A percentile compares a stretch with the other conserved stretches of the same genome.
Evolutionary conservation across 2,797 vertebrate genomes (phyloP).

Genomic region (Falco novaeseelandiae): DNA sequence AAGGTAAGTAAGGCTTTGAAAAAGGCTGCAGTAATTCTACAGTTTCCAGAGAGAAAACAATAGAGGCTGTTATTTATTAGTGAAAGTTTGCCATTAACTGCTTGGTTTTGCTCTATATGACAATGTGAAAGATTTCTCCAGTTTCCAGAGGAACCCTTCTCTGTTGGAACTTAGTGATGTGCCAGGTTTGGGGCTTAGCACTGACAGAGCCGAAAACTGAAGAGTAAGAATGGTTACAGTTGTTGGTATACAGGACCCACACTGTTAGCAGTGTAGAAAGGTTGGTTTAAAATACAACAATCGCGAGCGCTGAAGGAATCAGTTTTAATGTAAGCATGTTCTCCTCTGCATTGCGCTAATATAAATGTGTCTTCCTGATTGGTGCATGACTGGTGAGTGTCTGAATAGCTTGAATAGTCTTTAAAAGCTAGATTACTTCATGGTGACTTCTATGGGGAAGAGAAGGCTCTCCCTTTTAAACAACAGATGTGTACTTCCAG

Average conservation of each 20-base stretch:
- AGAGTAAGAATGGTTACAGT: slow-evolving; percentile 32
- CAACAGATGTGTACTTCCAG: slow-evolving; percentile 77
- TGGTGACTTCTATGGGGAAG: slow-evolving; percentile 61
- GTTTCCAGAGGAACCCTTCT: slow-evolving; percentile 85
- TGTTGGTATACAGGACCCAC: neutral
- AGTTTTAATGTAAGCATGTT: neutral
- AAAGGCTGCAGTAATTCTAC: slow-evolving; percentile 82
- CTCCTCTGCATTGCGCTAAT: neutral
- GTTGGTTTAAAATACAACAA: slow-evolving; percentile 84
- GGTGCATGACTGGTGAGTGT: neutral
- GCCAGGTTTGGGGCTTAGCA: slow-evolving; percentile 84
- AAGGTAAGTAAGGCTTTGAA: slow-evolving; percentile 86
- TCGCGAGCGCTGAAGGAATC: neutral
- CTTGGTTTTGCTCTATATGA: slow-evolving; percentile 88
- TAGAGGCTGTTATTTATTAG: slow-evolving; percentile 53
- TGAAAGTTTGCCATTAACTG: slow-evolving; percentile 76
- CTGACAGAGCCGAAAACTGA: slow-evolving; percentile 86
- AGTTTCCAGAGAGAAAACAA: slow-evolving; percentile 80
- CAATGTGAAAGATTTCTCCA: slow-evolving; percentile 83
- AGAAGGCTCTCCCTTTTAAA: slow-evolving; percentile 81
- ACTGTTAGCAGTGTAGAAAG: slow-evolving; percentile 86
- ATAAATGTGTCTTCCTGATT: slow-evolving; percentile 75
- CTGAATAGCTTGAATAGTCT: neutral
- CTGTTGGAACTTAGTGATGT: slow-evolving; percentile 80
- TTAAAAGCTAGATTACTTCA: neutral